Evolutionary conservation across 2,797 vertebrate genomes (phyloP).

Genomic region (Dryobates pubescens): DNA sequence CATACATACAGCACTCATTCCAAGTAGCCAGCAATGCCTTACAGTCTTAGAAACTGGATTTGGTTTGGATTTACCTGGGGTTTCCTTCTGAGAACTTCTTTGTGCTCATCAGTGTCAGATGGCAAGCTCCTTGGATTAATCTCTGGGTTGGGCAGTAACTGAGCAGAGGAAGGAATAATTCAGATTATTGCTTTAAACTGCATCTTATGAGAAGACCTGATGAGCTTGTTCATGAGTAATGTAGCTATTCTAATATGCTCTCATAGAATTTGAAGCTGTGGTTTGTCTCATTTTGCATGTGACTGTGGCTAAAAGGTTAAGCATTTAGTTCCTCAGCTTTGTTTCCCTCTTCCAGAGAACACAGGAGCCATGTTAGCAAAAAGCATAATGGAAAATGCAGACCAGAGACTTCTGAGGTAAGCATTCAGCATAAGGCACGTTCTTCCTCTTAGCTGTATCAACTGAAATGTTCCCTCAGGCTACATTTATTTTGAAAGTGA

Average conservation of each 20-base stretch:
- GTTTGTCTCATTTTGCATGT: background rate
- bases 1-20: fast-evolving
- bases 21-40: background rate
- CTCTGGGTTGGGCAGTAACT: background rate
- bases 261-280: background rate
- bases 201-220: background rate
- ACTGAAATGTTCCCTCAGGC: background rate
- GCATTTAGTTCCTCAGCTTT: background rate
- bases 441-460: background rate
- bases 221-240: background rate
- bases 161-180: background rate
- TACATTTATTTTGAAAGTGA: background rate
- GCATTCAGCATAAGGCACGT: background rate
- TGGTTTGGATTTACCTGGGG: background rate
- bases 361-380: constrained; percentile 1
- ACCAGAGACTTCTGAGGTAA: background rate
- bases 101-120: background rate
- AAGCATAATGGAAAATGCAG: constrained; percentile 31
- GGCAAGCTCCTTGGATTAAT: background rate
- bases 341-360: constrained; percentile 19
- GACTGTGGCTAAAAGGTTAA: background rate
- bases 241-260: background rate
- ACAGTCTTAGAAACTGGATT: background rate
- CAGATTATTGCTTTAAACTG: background rate
- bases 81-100: background rate